Percentiles rank a stretch among this genome's conserved stretches.
These are phyloP conservation scores for Bos taurus DNA, from an alignment of 2,113 vertebrate species.

Conservation along the genomic window ARS-UCD2.0 NC_037330.1:109146501-109147000, in stretches of 20 bases:
- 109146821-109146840: neutral
- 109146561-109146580: neutral
- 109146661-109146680: neutral
- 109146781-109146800: neutral
- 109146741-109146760: neutral
- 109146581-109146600: slow-evolving; percentile 61
- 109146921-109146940: neutral
- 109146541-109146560: slow-evolving; percentile 2
- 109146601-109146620: slow-evolving; percentile 67
- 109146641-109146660: slow-evolving; percentile 14
- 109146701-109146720: slow-evolving; percentile 45
- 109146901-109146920: too few relatives aligned
- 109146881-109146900: neutral
- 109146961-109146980: neutral
- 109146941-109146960: neutral
- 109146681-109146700: neutral
- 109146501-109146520: neutral
- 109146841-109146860: neutral
- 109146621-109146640: slow-evolving; percentile 68
- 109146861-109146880: neutral
- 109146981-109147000: neutral
- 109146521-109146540: neutral
- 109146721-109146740: slow-evolving; percentile 51
- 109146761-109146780: neutral
- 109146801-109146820: neutral